phyloP scores from a whole-genome alignment of 2,888 invertebrate species.

The Himalopsyche anomala region DNA sequence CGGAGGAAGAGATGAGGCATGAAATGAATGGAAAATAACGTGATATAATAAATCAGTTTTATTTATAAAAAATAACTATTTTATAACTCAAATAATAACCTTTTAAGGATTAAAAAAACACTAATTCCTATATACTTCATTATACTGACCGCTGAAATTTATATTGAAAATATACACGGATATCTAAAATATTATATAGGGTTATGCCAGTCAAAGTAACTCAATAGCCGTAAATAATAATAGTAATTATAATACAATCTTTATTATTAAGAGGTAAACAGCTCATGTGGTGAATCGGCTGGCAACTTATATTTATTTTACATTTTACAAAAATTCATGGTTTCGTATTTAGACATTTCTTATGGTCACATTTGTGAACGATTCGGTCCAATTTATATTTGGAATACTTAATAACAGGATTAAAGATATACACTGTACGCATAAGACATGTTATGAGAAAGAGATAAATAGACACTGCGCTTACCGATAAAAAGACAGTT shows the following conservation, averaged over 20 bases:
- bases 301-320: slow-evolving; percentile 8
- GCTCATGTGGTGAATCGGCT: background rate
- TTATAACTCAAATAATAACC: slow-evolving; percentile 39
- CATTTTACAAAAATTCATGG: background rate
- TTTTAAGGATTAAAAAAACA: slow-evolving; percentile 35
- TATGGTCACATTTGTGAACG: background rate
- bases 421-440: too few relatives aligned
- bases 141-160: slow-evolving; percentile 37
- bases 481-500: too few relatives aligned
- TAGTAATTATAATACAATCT: slow-evolving; percentile 16
- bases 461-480: too few relatives aligned
- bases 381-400: background rate
- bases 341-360: background rate
- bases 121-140: slow-evolving; percentile 29
- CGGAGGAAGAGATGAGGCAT: background rate
- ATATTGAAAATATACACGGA: slow-evolving; percentile 34
- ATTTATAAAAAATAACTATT: slow-evolving; percentile 43
- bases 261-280: slow-evolving; percentile 42
- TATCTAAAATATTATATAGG: slow-evolving; percentile 17
- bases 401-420: background rate
- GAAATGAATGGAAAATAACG: background rate
- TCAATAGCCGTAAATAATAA: background rate
- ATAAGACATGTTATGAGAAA: too few relatives aligned
- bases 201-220: slow-evolving; percentile 20
- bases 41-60: slow-evolving; percentile 35